A percentile compares a stretch with the other conserved stretches of the same genome.
Evolutionary conservation across 2,113 vertebrate species (phyloP).

Genomic region (Tauraco erythrolophus): DNA sequence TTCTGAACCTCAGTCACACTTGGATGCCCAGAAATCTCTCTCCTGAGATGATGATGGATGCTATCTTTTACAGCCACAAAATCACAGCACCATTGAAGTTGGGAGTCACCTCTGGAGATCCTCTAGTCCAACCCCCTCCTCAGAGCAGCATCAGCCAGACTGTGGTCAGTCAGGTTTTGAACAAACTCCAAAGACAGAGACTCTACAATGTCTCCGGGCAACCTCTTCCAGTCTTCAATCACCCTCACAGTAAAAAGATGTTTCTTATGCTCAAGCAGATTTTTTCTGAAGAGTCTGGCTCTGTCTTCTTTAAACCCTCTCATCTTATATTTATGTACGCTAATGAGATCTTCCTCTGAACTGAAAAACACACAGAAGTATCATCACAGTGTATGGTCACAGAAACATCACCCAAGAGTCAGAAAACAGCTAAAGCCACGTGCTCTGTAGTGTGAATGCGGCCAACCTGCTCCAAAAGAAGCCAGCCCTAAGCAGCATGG

Average conservation of each 20-base stretch:
- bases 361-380: neutral
- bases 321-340: neutral
- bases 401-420: neutral
- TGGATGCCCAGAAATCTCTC: neutral
- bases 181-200: neutral
- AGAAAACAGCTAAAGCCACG: neutral
- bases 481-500: neutral
- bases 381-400: accelerated
- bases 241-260: neutral
- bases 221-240: neutral
- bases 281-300: neutral
- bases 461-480: neutral
- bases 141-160: neutral
- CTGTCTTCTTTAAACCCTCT: neutral
- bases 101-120: neutral
- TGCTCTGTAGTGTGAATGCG: too few species aligned
- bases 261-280: neutral
- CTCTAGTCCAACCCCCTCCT: neutral
- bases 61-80: neutral
- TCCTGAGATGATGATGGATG: neutral
- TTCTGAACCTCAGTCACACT: neutral
- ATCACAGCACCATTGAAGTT: neutral
- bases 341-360: neutral
- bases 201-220: neutral
- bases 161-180: neutral